Evolutionary conservation across 2,888 invertebrate genomes (phyloP).

Genomic region (Lucinisca nassula): DNA sequence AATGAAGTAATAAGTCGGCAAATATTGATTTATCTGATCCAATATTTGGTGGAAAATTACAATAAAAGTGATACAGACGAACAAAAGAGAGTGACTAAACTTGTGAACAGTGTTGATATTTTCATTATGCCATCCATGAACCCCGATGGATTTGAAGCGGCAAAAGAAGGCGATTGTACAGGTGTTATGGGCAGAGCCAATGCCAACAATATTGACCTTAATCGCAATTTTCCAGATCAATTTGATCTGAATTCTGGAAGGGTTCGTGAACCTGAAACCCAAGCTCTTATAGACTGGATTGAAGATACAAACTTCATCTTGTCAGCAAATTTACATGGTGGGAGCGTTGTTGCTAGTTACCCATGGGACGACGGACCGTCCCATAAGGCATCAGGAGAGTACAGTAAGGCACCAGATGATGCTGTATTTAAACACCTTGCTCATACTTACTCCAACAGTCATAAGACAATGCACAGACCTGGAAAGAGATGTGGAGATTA

Average conservation of each 20-base stretch:
- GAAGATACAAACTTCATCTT: slow-evolving; percentile 97
- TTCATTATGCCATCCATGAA: slow-evolving; percentile 87
- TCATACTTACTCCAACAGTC: slow-evolving; percentile 92
- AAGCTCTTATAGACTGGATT: slow-evolving; percentile 98
- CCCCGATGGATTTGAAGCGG: slow-evolving; percentile 86
- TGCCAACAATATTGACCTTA: slow-evolving; percentile 93
- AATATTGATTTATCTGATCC: slow-evolving; percentile 91
- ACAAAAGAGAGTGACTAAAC: slow-evolving; percentile 76
- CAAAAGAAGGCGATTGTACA: slow-evolving; percentile 80
- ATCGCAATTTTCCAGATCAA: slow-evolving; percentile 98
- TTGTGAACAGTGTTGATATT: slow-evolving; percentile 83
- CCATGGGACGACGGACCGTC: slow-evolving; percentile 92
- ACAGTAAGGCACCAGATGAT: slow-evolving; percentile 92
- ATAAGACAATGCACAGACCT: slow-evolving; percentile 93
- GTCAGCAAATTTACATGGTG: slow-evolving; percentile 97
- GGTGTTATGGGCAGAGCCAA: slow-evolving; percentile 91
- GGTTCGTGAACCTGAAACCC: slow-evolving; percentile 93
- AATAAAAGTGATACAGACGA: slow-evolving; percentile 70
- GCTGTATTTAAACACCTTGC: slow-evolving; percentile 94
- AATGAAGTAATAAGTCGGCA: slow-evolving; percentile 94
- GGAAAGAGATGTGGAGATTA: slow-evolving; percentile 90
- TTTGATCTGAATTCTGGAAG: slow-evolving; percentile 90
- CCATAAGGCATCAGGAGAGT: slow-evolving; percentile 63
- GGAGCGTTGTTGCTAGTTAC: slow-evolving; percentile 98
- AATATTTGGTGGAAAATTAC: slow-evolving; percentile 82